Evolutionary conservation across 2,888 invertebrate species (phyloP).

Genomic region (Molorchus minor): DNA sequence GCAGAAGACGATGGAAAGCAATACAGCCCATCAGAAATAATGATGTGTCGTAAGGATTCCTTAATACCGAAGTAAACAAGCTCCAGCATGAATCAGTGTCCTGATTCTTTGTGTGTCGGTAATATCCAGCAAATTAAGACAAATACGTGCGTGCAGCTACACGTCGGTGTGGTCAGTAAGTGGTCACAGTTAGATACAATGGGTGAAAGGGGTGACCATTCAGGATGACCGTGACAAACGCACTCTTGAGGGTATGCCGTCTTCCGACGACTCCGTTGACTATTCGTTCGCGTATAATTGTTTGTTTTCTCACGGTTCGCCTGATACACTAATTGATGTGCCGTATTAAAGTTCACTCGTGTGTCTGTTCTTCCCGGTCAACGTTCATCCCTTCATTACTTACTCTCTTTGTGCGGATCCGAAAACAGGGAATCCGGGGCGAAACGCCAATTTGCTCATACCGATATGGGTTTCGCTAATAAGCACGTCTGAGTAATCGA

Average conservation of each 20-base stretch:
- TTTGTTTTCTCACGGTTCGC: conserved; percentile 64
- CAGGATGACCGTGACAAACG: conserved; percentile 61
- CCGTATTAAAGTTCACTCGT: conserved; percentile 62
- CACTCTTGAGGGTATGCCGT: conserved; percentile 59
- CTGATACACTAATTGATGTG: conserved; percentile 63
- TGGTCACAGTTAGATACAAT: conserved; percentile 29
- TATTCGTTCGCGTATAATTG: conserved; percentile 60
- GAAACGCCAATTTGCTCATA: conserved; percentile 57
- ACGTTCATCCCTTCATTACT: conserved; percentile 56
- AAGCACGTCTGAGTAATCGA: conserved; percentile 51
- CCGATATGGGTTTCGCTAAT: conserved; percentile 58
- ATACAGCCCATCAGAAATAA: conserved; percentile 60
- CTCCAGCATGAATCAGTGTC: conserved; percentile 48
- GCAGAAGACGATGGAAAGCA: conserved; percentile 51
- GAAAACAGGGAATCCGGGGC: conserved; percentile 56
- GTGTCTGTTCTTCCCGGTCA: conserved; percentile 54
- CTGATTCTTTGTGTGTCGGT: conserved; percentile 50
- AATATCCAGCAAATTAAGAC: conserved; percentile 60
- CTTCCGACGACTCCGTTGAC: conserved; percentile 47
- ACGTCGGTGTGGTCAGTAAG: conserved; percentile 46
- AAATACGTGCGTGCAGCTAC: conserved; percentile 53
- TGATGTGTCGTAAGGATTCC: conserved; percentile 60
- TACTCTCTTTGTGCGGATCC: conserved; percentile 54
- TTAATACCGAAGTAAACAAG: conserved; percentile 54
- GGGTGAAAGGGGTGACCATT: conserved; percentile 46